Conservation (phyloP, 2,797 vertebrate genomes). For the Ctenosaura bakeri region DNA sequence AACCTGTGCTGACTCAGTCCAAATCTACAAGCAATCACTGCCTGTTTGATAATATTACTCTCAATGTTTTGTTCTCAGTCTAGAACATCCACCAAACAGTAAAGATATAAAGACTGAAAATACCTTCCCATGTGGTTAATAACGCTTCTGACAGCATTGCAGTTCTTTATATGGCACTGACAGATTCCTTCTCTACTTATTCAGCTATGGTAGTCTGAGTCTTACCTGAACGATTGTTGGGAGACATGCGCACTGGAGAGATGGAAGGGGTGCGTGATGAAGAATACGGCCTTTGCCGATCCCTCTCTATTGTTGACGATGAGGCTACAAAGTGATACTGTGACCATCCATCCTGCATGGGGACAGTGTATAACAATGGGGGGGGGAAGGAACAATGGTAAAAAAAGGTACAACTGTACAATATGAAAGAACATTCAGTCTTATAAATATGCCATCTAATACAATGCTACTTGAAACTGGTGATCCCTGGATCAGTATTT, state of each 20-base stretch:
- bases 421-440: fast-evolving
- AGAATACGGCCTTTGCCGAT: constrained; percentile 97
- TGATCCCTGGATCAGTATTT: too few species aligned
- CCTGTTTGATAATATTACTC: background rate
- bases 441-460: background rate
- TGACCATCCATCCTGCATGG: constrained; percentile 93
- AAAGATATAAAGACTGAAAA: constrained; percentile 14
- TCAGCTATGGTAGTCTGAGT: fast-evolving
- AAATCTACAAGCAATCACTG: background rate
- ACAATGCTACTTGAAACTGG: too few species aligned
- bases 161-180: fast-evolving
- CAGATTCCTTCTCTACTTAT: background rate
- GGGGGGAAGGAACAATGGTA: background rate
- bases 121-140: background rate
- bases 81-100: background rate
- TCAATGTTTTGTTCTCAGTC: background rate
- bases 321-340: constrained; percentile 99
- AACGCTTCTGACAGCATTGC: background rate
- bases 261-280: constrained; percentile 97
- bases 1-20: background rate
- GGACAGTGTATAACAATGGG: constrained; percentile 48
- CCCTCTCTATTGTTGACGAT: constrained; percentile 97
- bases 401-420: background rate
- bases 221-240: constrained; percentile 99
- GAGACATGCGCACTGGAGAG: constrained; percentile 96